phyloP scores from a whole-genome alignment of 2,797 vertebrate species.

The Rhynchotus rufescens region DNA sequence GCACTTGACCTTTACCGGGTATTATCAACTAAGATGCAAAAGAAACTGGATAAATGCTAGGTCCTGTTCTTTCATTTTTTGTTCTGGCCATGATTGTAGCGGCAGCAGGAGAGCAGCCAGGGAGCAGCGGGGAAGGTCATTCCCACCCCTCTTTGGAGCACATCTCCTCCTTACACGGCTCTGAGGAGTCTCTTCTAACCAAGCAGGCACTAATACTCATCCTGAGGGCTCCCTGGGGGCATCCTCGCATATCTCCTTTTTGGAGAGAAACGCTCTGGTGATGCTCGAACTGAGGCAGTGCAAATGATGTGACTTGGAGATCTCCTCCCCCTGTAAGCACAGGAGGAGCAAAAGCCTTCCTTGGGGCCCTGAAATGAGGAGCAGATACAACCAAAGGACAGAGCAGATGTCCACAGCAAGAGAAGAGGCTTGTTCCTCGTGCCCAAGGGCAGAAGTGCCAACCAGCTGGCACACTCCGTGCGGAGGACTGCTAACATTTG shows the following conservation, averaged over 20 bases:
- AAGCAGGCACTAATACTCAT: constrained; percentile 3
- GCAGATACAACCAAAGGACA: neutral
- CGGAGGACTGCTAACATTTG: neutral
- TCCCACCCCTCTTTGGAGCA: neutral
- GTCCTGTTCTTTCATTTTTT: neutral
- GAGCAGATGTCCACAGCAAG: neutral
- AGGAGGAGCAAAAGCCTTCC: neutral
- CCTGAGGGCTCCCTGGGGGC: neutral
- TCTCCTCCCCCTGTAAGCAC: neutral
- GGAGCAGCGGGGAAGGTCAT: neutral
- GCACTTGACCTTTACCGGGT: constrained; percentile 36
- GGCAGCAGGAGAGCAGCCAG: neutral
- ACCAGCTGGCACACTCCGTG: neutral
- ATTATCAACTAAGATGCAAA: neutral
- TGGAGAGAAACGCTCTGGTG: neutral
- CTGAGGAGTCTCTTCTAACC: neutral
- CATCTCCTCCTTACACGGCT: constrained; percentile 34
- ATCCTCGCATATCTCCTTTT: neutral
- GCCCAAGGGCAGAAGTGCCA: neutral
- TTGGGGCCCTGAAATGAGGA: neutral
- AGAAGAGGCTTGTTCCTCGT: fast-evolving
- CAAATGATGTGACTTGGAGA: neutral
- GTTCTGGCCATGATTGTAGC: neutral
- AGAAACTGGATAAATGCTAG: constrained; percentile 13
- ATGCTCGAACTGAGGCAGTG: neutral